phyloP scores from a whole-genome alignment of 2,888 invertebrate species.

The Tortricodes alternella region DNA sequence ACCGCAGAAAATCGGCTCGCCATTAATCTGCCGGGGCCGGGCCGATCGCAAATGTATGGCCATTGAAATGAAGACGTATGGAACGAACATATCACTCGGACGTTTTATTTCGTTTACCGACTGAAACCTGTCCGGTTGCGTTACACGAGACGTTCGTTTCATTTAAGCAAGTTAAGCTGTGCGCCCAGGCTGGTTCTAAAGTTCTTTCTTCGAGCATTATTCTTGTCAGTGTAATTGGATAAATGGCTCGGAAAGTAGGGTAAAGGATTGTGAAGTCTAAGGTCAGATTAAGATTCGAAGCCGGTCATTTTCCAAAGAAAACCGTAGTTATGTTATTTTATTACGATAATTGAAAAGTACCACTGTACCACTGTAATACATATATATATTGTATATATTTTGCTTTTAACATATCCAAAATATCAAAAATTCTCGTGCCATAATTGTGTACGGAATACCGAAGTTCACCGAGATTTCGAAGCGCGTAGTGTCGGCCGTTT shows the following conservation, averaged over 20 bases:
- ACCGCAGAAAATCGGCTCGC: constrained; percentile 45
- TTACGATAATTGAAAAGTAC: too few relatives aligned
- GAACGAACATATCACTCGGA: constrained; percentile 63
- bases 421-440: too few relatives aligned
- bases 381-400: too few relatives aligned
- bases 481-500: too few relatives aligned
- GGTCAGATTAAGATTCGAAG: constrained; percentile 22
- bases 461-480: too few relatives aligned
- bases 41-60: constrained; percentile 39
- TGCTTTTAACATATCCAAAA: too few relatives aligned
- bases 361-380: too few relatives aligned
- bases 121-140: constrained; percentile 44
- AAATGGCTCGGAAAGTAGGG: constrained; percentile 47
- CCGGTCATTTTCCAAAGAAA: too few relatives aligned
- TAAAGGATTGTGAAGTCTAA: constrained; percentile 27
- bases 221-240: constrained; percentile 55
- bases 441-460: too few relatives aligned
- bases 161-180: constrained; percentile 46
- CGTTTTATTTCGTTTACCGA: constrained; percentile 61
- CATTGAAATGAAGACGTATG: constrained; percentile 39
- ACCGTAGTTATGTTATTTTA: too few relatives aligned
- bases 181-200: constrained; percentile 52
- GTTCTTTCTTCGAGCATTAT: constrained; percentile 48
- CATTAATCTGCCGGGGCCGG: constrained; percentile 37
- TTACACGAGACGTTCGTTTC: constrained; percentile 54